Percentiles rank a stretch among this genome's conserved stretches.
Evolutionary conservation across 1,140 invertebrate genomes (phyloP).

Genomic region (Brachionus paranguensis): DNA sequence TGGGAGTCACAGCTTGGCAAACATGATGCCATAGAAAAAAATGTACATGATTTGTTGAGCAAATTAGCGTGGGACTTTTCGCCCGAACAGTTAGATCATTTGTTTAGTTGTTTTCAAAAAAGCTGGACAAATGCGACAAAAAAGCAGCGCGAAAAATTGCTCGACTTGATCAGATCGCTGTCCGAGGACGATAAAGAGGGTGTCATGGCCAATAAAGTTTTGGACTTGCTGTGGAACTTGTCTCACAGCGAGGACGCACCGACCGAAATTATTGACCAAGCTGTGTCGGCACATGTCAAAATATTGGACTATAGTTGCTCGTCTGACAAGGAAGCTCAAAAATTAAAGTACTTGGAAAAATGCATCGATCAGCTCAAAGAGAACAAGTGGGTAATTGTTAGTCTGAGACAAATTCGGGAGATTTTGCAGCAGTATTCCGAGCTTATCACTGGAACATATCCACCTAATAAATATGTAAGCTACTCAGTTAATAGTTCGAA

Average conservation of each 20-base stretch:
- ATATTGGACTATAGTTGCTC: slow-evolving; percentile 96
- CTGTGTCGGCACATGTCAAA: slow-evolving; percentile 87
- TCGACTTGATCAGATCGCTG: slow-evolving; percentile 85
- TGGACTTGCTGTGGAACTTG: slow-evolving; percentile 91
- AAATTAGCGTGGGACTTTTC: slow-evolving; percentile 97
- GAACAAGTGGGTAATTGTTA: slow-evolving; percentile 83
- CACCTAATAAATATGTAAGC: not conserved
- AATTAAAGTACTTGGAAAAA: slow-evolving; percentile 87
- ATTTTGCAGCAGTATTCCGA: slow-evolving; percentile 78
- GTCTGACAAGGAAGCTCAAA: slow-evolving; percentile 87
- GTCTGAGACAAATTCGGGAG: slow-evolving; percentile 87
- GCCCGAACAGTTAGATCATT: slow-evolving; percentile 88
- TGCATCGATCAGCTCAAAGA: slow-evolving; percentile 88
- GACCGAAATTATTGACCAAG: slow-evolving; percentile 95
- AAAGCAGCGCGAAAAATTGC: slow-evolving; percentile 86
- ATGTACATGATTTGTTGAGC: slow-evolving; percentile 88
- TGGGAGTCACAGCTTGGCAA: slow-evolving; percentile 92
- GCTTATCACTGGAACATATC: not conserved
- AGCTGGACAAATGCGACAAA: slow-evolving; percentile 92
- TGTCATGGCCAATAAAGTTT: slow-evolving; percentile 92
- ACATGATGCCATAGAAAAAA: slow-evolving; percentile 91
- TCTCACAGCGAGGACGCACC: slow-evolving; percentile 91
- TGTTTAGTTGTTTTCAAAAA: slow-evolving; percentile 90
- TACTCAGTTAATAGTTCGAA: not conserved
- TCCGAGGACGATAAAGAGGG: slow-evolving; percentile 98